phyloP scores from a whole-genome alignment of 1,140 invertebrate genomes.

The Adelges cooleyi region DNA sequence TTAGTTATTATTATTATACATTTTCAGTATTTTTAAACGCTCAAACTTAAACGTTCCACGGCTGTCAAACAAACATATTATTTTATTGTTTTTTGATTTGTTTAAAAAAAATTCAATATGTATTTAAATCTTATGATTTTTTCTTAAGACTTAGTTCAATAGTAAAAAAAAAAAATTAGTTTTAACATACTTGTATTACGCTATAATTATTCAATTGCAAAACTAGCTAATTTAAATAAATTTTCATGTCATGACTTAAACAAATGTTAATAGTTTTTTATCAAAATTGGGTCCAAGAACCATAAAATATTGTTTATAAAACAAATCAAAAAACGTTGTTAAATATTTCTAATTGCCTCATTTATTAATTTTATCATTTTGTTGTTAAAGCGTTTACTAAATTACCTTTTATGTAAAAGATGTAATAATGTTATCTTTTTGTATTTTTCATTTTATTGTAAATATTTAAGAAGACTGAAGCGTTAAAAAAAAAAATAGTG shows the following conservation, averaged over 20 bases:
- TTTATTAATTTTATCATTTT: no score
- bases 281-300: background rate
- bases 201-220: background rate
- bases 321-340: no score
- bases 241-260: no score
- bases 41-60: slow-evolving; percentile 25
- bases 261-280: no score
- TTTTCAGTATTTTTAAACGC: background rate
- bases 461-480: slow-evolving; percentile 23
- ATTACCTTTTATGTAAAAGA: no score
- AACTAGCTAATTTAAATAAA: background rate
- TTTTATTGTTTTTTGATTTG: no score
- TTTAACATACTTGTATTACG: background rate
- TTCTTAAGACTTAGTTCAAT: background rate
- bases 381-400: no score
- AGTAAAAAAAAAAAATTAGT: background rate
- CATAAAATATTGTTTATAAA: no score
- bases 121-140: background rate
- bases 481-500: slow-evolving; percentile 16
- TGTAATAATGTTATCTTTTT: no score
- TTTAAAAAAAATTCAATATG: no score
- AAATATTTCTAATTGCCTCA: no score
- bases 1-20: no score
- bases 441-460: slow-evolving; percentile 16
- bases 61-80: background rate